phyloP scores from a whole-genome alignment of 2,797 vertebrate genomes.

The Pseudochirops corinnae region DNA sequence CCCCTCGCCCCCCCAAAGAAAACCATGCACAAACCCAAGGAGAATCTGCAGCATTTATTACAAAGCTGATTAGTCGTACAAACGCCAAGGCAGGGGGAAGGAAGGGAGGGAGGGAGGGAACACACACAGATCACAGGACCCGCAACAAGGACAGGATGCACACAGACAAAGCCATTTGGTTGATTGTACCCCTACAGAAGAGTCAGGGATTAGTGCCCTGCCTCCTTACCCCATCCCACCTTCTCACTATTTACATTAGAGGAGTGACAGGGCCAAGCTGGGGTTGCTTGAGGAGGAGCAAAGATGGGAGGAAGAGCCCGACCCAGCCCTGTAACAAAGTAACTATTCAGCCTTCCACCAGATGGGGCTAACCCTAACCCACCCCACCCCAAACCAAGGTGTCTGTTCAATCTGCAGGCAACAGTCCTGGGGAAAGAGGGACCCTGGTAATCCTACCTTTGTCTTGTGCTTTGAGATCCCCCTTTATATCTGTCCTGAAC shows the following conservation, averaged over 20 bases:
- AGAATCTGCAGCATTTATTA: slow-evolving; percentile 84
- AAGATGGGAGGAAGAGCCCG: no score
- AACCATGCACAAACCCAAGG: not conserved
- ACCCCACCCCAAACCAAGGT: not conserved
- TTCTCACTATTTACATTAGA: slow-evolving; percentile 70
- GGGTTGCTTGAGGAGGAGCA: no score
- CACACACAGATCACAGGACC: slow-evolving; percentile 78
- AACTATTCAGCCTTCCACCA: not conserved
- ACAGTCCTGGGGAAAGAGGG: not conserved
- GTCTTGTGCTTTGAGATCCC: slow-evolving; percentile 70
- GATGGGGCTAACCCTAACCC: not conserved
- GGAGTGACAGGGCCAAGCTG: slow-evolving; percentile 50
- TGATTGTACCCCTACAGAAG: slow-evolving; percentile 41
- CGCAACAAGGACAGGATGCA: slow-evolving; percentile 79
- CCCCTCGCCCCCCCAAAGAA: slow-evolving; percentile 59
- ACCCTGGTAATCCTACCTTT: not conserved
- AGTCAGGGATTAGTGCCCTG: not conserved
- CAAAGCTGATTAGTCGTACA: slow-evolving; percentile 82
- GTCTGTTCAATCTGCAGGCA: not conserved
- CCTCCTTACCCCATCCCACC: not conserved
- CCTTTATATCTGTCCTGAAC: slow-evolving; percentile 34
- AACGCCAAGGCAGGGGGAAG: slow-evolving; percentile 61
- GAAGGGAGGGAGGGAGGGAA: not conserved
- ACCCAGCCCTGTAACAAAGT: not conserved
- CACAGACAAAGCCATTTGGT: slow-evolving; percentile 71